Conservation (phyloP, 1,140 invertebrate genomes). For the Lethocerus indicus region DNA sequence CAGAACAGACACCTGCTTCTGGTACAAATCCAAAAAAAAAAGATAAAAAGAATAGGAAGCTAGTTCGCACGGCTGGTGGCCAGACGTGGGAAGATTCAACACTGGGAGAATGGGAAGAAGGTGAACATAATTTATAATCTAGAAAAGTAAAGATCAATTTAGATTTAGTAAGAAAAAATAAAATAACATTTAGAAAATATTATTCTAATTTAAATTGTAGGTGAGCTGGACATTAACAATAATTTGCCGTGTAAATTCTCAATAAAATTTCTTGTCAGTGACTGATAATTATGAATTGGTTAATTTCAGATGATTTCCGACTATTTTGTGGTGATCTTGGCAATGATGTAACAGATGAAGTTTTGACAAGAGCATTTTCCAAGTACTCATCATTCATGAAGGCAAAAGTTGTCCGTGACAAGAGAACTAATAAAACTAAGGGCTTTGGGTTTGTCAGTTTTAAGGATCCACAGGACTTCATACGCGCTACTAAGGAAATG, state of each 20-base stretch:
- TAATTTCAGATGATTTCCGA: slow-evolving; percentile 73
- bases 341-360: slow-evolving; percentile 97
- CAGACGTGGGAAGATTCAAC: slow-evolving; percentile 88
- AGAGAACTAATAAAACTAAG: slow-evolving; percentile 94
- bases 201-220: too few relatives aligned
- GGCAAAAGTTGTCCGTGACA: slow-evolving; percentile 92
- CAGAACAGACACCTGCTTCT: slow-evolving; percentile 22
- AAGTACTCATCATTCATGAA: slow-evolving; percentile 89
- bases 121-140: too few relatives aligned
- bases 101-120: slow-evolving; percentile 79
- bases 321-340: slow-evolving; percentile 98
- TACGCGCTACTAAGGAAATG: slow-evolving; percentile 97
- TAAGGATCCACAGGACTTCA: slow-evolving; percentile 94
- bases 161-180: too few relatives aligned
- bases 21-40: slow-evolving; percentile 24
- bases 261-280: too few relatives aligned
- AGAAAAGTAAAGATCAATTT: too few relatives aligned
- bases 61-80: slow-evolving; percentile 79
- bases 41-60: slow-evolving; percentile 32
- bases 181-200: too few relatives aligned
- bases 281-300: slow-evolving; percentile 16
- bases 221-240: too few relatives aligned
- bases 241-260: too few relatives aligned
- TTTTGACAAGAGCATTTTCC: slow-evolving; percentile 82
- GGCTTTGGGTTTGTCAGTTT: slow-evolving; percentile 99